Percentiles rank a stretch among this genome's conserved stretches.
These are phyloP conservation scores for Phyto melanocephala DNA, from an alignment of 2,888 invertebrate species.

Conservation along the genomic window DNA sequence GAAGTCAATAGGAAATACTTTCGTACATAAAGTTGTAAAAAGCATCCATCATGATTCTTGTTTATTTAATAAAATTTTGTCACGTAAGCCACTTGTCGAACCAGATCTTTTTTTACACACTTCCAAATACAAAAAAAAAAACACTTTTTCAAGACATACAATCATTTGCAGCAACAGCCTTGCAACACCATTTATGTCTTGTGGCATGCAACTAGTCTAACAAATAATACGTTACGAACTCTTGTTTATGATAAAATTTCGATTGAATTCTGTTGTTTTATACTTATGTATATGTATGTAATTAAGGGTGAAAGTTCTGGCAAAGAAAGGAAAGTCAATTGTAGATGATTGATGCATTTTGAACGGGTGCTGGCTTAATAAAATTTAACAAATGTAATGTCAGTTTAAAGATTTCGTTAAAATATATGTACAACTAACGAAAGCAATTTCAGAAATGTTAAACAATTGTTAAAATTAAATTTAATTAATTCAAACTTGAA, in stretches of 20 bases:
- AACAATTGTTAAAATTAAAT: too few species aligned
- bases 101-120: conserved; percentile 38
- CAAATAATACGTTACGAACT: not conserved
- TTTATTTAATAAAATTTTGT: conserved; percentile 38
- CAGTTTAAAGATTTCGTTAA: too few species aligned
- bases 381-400: too few species aligned
- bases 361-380: not conserved
- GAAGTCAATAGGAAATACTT: conserved; percentile 23
- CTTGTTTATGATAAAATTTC: not conserved
- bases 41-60: conserved; percentile 41
- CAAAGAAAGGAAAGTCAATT: not conserved
- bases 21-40: not conserved
- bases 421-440: too few species aligned
- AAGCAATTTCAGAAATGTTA: too few species aligned
- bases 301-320: conserved; percentile 43
- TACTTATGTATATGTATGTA: too few species aligned
- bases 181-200: not conserved
- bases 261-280: not conserved
- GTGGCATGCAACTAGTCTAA: conserved; percentile 24
- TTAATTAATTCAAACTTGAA: too few species aligned
- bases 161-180: not conserved
- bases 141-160: not conserved
- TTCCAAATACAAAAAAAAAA: not conserved
- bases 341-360: not conserved
- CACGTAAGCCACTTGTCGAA: conserved; percentile 62